Conservation (phyloP, 2,888 invertebrate genomes). For the Octodonta nipae region DNA sequence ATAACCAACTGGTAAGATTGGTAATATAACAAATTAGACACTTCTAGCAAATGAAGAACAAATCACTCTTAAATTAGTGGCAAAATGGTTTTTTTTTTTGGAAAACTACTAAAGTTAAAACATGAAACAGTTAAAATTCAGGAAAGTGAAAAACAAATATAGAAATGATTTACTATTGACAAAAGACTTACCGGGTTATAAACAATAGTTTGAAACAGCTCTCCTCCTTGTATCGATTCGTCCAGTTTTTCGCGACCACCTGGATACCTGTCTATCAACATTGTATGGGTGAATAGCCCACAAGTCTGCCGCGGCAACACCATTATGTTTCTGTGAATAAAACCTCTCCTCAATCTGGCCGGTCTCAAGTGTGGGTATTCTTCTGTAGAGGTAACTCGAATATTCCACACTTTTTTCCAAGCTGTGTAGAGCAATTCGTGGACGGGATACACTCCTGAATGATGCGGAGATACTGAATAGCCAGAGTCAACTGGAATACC, state of each 20-base stretch:
- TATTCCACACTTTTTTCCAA: constrained; percentile 89
- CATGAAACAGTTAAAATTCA: too few species aligned
- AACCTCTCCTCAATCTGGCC: constrained; percentile 80
- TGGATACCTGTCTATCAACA: constrained; percentile 84
- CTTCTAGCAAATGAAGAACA: too few species aligned
- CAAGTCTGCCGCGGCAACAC: constrained; percentile 96
- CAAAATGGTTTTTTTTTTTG: too few species aligned
- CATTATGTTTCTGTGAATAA: constrained; percentile 84
- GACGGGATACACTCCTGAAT: constrained; percentile 97
- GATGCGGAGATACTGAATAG: constrained; percentile 95
- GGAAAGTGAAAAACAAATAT: too few species aligned
- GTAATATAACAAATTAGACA: too few species aligned
- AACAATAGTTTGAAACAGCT: constrained; percentile 92
- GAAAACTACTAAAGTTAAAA: too few species aligned
- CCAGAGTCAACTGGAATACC: constrained; percentile 77
- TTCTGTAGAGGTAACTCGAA: constrained; percentile 93
- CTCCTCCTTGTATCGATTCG: constrained; percentile 88
- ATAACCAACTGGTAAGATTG: too few species aligned
- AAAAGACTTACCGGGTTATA: constrained; percentile 93
- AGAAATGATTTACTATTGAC: too few species aligned
- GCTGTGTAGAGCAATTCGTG: constrained; percentile 89
- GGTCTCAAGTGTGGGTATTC: constrained; percentile 97
- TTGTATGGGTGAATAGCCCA: constrained; percentile 95
- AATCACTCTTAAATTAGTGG: too few species aligned
- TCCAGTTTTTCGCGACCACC: constrained; percentile 84